A percentile compares a stretch with the other conserved stretches of the same genome.
Conservation (phyloP, 2,113 vertebrate species). For the Passer domesticus region DNA sequence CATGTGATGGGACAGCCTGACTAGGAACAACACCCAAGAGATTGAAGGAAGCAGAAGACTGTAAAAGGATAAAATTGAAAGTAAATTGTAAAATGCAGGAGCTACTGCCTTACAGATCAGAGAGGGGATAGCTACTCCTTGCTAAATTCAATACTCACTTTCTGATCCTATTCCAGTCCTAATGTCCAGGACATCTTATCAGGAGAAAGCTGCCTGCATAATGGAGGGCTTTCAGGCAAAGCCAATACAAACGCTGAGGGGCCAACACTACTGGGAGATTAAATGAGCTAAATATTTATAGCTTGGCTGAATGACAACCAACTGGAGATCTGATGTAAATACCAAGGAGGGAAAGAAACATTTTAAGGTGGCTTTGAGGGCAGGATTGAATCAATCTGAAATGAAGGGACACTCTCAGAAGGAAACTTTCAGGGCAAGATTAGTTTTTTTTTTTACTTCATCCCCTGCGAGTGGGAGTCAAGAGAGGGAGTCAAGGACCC, state of each 20-base stretch:
- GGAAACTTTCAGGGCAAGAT: background rate
- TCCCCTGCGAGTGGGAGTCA: background rate
- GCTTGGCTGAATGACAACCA: constrained; percentile 42
- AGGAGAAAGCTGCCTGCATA: constrained; percentile 37
- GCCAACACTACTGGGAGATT: constrained; percentile 28
- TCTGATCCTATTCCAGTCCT: background rate
- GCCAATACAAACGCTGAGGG: constrained; percentile 38
- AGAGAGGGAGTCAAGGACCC: background rate
- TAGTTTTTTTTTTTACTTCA: background rate
- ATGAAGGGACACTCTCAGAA: background rate
- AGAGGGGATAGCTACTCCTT: background rate
- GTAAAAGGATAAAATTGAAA: background rate
- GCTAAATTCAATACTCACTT: background rate
- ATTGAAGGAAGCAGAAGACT: background rate
- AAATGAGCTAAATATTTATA: constrained; percentile 63
- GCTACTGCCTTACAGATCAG: background rate
- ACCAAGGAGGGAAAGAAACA: background rate
- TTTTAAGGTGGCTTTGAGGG: constrained; percentile 20
- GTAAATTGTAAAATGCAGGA: background rate
- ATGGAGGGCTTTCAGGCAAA: constrained; percentile 47
- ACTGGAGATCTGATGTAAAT: constrained; percentile 35
- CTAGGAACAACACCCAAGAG: background rate
- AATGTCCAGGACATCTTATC: constrained; percentile 13
- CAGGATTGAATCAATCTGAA: background rate
- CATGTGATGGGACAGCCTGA: background rate